Evolutionary conservation across 1,140 invertebrate species (phyloP), one percentile per base, ranked within the genome.

Genomic region (Hydropsyche tenuis): DNA sequence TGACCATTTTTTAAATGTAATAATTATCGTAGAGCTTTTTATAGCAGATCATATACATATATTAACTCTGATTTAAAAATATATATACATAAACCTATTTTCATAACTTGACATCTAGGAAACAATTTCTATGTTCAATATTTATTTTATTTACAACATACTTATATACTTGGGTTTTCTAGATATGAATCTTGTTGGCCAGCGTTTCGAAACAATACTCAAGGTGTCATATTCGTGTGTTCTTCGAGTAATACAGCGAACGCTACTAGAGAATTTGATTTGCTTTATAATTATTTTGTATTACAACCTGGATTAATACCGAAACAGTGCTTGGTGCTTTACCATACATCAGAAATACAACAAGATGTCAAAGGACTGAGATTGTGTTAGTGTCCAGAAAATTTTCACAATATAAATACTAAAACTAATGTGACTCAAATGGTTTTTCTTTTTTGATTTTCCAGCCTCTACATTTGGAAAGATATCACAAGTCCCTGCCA

Each of bases 101-200:
- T n/a, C n/a, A n/a, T n/a, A n/a, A n/a, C n/a, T n/a, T n/a, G n/a
- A n/a, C n/a, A n/a, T n/a, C n/a, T n/a, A n/a, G n/a, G n/a, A n/a
- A n/a, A n/a, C n/a, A n/a, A n/a, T n/a, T n/a, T n/a, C n/a, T n/a
- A n/a, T n/a, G n/a, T n/a, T n/a, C n/a, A n/a, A n/a, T n/a, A n/a
- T n/a, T n/a, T n/a, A n/a, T n/a, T n/a, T n/a, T n/a, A n/a, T n/a
- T n/a, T n/a, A n/a, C n/a, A n/a, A n/a, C n/a, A n/a, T n/a, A n/a
- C n/a, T n/a, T n/a, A n/a, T n/a, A n/a, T n/a, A n/a, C n/a, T n/a
- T n/a, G n/a, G n/a, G n/a, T n/a, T 81, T 80, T 82, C 27, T 75
- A 94, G 92, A 79, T 93, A 89, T 84, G 89, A 92, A 81, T 85
- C 86, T 14, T 94, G 91, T 80, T 95, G 93, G 93, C 90, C 93